A percentile compares a stretch with the other conserved stretches of the same genome.
phyloP scores from a whole-genome alignment of 2,888 invertebrate species.

The Pherbina coryleti region DNA sequence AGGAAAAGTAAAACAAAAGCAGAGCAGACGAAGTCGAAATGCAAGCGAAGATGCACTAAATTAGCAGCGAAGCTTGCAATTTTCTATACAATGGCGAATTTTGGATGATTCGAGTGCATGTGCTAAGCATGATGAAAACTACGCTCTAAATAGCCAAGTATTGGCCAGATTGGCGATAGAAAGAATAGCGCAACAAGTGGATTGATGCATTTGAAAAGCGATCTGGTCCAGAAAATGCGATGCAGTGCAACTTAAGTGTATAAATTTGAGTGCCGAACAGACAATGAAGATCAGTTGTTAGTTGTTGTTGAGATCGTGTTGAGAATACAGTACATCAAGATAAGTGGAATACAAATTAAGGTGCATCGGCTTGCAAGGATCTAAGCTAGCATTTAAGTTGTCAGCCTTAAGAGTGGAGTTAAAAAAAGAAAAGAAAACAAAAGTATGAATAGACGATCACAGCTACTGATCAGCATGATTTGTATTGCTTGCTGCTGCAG shows the following conservation, averaged over 20 bases:
- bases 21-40: not conserved
- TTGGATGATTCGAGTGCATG: constrained; percentile 7
- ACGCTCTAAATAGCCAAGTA: constrained; percentile 62
- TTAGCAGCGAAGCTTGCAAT: constrained; percentile 65
- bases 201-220: not conserved
- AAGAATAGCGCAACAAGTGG: constrained; percentile 31
- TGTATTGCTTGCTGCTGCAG: not conserved
- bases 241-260: constrained; percentile 57
- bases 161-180: constrained; percentile 29
- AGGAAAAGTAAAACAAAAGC: constrained; percentile 11
- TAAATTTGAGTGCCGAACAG: constrained; percentile 58
- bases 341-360: too few relatives aligned
- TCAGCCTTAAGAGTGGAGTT: not conserved
- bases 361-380: too few relatives aligned
- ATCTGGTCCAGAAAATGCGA: constrained; percentile 32
- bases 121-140: constrained; percentile 51
- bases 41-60: constrained; percentile 58
- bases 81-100: constrained; percentile 38
- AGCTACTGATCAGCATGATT: not conserved
- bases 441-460: not conserved
- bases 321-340: not conserved
- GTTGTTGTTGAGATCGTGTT: constrained; percentile 6
- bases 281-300: constrained; percentile 63
- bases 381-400: too few relatives aligned
- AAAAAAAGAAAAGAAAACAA: too few relatives aligned